These are phyloP conservation scores for Camponotus floridanus DNA, from an alignment of 1,140 invertebrate genomes.

Conservation along the genomic window DNA sequence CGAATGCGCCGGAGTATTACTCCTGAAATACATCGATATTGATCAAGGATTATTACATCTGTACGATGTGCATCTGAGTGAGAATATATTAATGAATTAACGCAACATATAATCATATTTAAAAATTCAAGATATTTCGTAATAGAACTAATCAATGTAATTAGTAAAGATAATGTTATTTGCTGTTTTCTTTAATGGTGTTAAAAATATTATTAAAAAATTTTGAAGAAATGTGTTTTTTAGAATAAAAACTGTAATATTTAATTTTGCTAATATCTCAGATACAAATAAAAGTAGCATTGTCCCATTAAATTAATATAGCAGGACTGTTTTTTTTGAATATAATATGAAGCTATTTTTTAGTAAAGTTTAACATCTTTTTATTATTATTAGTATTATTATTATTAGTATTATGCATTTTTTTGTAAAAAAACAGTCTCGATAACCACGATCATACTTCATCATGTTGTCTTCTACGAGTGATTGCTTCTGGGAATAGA, in stretches of 20 bases:
- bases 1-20: conserved; percentile 15
- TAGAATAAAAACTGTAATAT: conserved; percentile 10
- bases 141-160: neutral
- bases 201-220: neutral
- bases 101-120: neutral
- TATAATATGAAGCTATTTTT: neutral
- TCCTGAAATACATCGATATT: conserved; percentile 26
- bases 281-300: neutral
- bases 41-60: conserved; percentile 25
- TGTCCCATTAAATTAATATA: neutral
- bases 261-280: neutral
- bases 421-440: neutral
- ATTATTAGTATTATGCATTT: neutral
- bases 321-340: neutral
- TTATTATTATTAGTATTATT: neutral
- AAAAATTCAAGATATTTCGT: conserved; percentile 6
- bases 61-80: neutral
- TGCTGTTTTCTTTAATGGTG: neutral
- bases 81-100: conserved; percentile 50
- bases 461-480: neutral
- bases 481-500: neutral
- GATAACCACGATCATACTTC: neutral
- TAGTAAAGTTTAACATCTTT: neutral
- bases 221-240: neutral
- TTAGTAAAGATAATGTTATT: conserved; percentile 22